Evolutionary conservation across 1,140 invertebrate genomes (phyloP).

Genomic region (Drosophila willistoni): DNA sequence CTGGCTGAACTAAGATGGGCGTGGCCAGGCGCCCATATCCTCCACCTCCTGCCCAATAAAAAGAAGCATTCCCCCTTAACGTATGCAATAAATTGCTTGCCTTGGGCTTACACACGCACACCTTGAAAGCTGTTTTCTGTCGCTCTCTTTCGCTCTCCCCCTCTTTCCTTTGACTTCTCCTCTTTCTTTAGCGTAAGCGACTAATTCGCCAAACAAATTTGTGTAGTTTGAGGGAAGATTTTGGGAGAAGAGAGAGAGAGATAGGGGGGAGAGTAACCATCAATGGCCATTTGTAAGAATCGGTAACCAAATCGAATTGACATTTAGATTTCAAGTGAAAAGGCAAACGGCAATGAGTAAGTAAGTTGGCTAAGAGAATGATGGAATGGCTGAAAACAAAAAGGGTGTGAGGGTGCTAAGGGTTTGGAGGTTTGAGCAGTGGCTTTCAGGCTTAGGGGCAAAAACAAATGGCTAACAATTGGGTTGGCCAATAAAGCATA

Average conservation of each 20-base stretch:
- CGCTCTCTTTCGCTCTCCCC: background rate
- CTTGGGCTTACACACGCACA: slow-evolving; percentile 46
- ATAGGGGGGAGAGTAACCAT: slow-evolving; percentile 10
- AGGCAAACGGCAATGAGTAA: slow-evolving; percentile 34
- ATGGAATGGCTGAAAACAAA: background rate
- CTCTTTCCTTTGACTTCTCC: background rate
- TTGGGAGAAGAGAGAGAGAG: background rate
- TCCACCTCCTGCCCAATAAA: background rate
- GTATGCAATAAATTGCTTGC: slow-evolving; percentile 73
- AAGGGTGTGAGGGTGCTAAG: background rate
- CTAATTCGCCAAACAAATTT: slow-evolving; percentile 65
- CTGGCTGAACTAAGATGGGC: slow-evolving; percentile 30
- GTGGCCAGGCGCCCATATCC: slow-evolving; percentile 29
- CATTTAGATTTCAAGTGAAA: slow-evolving; percentile 69
- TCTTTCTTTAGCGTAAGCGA: slow-evolving; percentile 51
- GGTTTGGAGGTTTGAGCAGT: background rate
- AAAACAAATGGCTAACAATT: slow-evolving; percentile 72
- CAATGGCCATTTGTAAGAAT: slow-evolving; percentile 55
- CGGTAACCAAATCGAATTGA: slow-evolving; percentile 61
- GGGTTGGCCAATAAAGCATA: slow-evolving; percentile 75
- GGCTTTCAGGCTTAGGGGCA: slow-evolving; percentile 26
- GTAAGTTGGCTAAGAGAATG: background rate
- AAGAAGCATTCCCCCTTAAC: slow-evolving; percentile 10
- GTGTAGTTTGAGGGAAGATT: slow-evolving; percentile 22
- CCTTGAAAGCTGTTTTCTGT: slow-evolving; percentile 36